Percentiles rank a stretch among this genome's conserved stretches.
phyloP scores from a whole-genome alignment of 2,888 invertebrate genomes.

The Drosophila yooni region DNA sequence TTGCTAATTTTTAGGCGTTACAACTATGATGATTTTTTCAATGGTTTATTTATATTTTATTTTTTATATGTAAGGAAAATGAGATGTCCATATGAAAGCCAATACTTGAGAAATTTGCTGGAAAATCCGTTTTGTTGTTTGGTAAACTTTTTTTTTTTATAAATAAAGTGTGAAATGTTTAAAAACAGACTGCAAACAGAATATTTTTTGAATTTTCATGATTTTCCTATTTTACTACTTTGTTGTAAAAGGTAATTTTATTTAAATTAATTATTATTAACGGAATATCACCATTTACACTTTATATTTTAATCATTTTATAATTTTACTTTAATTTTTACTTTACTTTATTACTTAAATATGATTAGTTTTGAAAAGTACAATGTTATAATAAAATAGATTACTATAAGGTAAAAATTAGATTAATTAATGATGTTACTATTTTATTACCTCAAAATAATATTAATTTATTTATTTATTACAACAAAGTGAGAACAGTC shows the following conservation, averaged over 20 bases:
- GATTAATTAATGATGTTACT: not conserved
- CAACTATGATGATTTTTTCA: not conserved
- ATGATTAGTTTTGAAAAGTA: not conserved
- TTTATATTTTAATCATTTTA: not conserved
- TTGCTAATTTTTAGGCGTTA: not conserved
- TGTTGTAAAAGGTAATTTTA: not conserved
- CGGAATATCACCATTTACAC: not conserved
- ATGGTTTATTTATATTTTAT: not conserved
- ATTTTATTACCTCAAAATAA: not conserved
- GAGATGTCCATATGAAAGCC: rapidly evolving
- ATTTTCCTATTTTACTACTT: not conserved
- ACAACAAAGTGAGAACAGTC: not conserved
- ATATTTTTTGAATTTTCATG: not conserved
- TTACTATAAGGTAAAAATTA: not conserved
- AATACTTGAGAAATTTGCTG: not conserved
- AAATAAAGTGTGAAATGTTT: not conserved
- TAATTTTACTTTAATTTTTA: too few relatives aligned
- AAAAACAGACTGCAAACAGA: not conserved
- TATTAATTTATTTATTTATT: not conserved
- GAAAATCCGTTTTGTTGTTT: not conserved
- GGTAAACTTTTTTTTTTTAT: not conserved
- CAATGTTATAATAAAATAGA: not conserved
- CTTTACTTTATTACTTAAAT: too few relatives aligned
- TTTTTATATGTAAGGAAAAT: not conserved
- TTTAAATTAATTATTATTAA: not conserved